Conservation (phyloP, 2,113 vertebrate species). For the Hydrolagus affinis region DNA sequence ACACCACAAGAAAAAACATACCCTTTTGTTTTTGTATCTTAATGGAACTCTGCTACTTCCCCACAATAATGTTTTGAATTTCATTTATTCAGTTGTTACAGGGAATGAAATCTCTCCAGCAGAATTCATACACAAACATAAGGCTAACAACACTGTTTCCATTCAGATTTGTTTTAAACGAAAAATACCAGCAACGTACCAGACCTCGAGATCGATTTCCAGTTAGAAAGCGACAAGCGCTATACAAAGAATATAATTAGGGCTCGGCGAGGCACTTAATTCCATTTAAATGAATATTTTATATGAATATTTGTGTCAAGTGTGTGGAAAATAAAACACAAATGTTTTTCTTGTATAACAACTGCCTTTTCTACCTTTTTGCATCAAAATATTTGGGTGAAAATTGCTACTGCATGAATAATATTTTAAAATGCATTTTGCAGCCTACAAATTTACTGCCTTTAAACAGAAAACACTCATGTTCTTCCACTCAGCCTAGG, state of each 20-base stretch:
- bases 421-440: constrained; percentile 17
- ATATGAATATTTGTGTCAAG: constrained; percentile 29
- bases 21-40: background rate
- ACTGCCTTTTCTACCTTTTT: background rate
- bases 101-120: constrained; percentile 1
- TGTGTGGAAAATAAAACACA: constrained; percentile 24
- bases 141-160: constrained; percentile 8
- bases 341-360: constrained; percentile 13
- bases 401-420: background rate
- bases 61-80: background rate
- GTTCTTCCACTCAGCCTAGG: background rate
- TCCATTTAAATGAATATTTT: constrained; percentile 26
- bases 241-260: constrained; percentile 23
- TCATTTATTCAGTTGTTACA: constrained; percentile 12
- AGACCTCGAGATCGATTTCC: constrained; percentile 1
- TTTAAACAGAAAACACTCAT: background rate
- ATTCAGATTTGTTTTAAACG: constrained; percentile 19
- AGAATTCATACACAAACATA: background rate
- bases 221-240: background rate
- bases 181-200: constrained; percentile 11
- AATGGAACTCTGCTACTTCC: background rate
- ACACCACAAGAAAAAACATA: background rate
- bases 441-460: background rate
- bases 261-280: constrained; percentile 17
- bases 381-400: background rate